phyloP scores from a whole-genome alignment of 2,888 invertebrate species.

The Pachycephus smyrnensis region DNA sequence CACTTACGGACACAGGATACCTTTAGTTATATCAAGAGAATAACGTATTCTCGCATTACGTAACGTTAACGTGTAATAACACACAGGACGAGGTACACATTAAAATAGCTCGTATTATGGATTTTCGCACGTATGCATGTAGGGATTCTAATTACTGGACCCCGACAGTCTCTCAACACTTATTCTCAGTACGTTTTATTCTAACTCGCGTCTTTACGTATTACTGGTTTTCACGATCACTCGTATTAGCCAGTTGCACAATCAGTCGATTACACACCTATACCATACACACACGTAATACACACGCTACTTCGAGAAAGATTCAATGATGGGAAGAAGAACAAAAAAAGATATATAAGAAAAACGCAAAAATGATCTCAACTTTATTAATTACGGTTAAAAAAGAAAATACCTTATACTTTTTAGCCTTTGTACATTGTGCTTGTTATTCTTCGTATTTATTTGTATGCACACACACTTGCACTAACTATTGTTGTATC shows the following conservation, averaged over 20 bases:
- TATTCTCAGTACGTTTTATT: neutral
- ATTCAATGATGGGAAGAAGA: constrained; percentile 23
- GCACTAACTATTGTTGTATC: constrained; percentile 43
- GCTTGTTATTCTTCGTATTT: constrained; percentile 62
- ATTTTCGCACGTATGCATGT: neutral
- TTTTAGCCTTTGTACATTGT: constrained; percentile 60
- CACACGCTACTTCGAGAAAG: constrained; percentile 20
- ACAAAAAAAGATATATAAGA: constrained; percentile 25
- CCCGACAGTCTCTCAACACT: neutral
- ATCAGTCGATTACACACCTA: constrained; percentile 1
- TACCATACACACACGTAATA: constrained; percentile 12
- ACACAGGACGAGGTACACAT: neutral
- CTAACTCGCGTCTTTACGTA: neutral
- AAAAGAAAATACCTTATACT: constrained; percentile 39
- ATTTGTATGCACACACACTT: constrained; percentile 48
- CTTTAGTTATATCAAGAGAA: neutral
- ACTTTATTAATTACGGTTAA: constrained; percentile 53
- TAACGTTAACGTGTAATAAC: neutral
- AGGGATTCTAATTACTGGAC: neutral
- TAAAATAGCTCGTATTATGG: neutral
- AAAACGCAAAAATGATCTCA: constrained; percentile 61
- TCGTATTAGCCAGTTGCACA: constrained; percentile 20
- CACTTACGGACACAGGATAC: neutral
- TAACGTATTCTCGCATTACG: neutral
- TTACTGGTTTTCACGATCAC: neutral